These are phyloP conservation scores for Tetheella fluctuosa DNA, from an alignment of 2,888 invertebrate species.

Conservation along the genomic window DNA sequence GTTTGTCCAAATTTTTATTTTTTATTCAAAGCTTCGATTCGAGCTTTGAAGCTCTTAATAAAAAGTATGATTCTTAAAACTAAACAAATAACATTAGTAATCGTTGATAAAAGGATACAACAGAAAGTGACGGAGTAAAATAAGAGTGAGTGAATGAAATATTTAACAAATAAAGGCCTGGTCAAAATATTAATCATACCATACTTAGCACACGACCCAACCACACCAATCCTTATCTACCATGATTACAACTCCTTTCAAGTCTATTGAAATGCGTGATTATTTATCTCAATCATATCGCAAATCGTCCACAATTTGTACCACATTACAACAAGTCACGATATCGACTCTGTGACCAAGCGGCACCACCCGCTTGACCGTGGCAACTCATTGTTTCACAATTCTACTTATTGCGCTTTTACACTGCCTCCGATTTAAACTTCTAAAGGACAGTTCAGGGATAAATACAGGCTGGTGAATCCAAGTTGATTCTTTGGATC, in stretches of 20 bases:
- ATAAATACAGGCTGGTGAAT: too few relatives aligned
- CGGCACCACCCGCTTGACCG: slow-evolving; percentile 17
- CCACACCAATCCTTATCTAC: slow-evolving; percentile 26
- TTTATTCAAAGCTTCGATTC: too few relatives aligned
- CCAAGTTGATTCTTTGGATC: too few relatives aligned
- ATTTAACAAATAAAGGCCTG: too few relatives aligned
- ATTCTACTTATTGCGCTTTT: slow-evolving; percentile 23
- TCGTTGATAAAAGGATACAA: too few relatives aligned
- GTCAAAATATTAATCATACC: too few relatives aligned
- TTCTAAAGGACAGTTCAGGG: neutral
- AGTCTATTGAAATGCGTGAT: slow-evolving; percentile 14
- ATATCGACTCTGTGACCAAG: slow-evolving; percentile 35
- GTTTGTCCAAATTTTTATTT: neutral
- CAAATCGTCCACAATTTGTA: slow-evolving; percentile 47
- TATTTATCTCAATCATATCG: slow-evolving; percentile 14
- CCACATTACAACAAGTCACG: slow-evolving; percentile 47
- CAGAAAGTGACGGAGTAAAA: neutral
- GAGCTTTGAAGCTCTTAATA: too few relatives aligned
- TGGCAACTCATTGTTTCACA: slow-evolving; percentile 25
- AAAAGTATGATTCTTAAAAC: neutral
- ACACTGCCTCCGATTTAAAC: slow-evolving; percentile 12
- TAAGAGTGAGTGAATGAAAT: too few relatives aligned
- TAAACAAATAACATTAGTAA: too few relatives aligned
- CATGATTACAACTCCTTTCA: slow-evolving; percentile 10
- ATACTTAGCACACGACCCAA: neutral